Base-by-base conservation (phyloP, 2,797 vertebrate species). In the Anomalospiza imberbis region DNA sequence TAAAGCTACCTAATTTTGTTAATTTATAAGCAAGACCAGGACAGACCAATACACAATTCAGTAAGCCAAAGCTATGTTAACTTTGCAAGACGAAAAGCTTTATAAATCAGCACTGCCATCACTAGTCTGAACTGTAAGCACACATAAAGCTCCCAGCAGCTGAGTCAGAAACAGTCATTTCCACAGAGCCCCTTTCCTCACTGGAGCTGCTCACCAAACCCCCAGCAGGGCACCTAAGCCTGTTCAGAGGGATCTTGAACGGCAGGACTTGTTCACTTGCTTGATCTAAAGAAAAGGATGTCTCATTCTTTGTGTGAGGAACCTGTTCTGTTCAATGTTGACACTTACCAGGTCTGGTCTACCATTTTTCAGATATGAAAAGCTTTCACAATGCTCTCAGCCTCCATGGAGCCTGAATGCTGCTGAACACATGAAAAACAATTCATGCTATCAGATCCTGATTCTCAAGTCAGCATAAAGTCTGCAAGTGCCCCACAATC, bases 381-480 rank as follows among this genome's bases (percentile, higher is more conserved):
- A 93, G 67, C 94, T 95, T 91, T 94, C 61, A 76, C 31, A 81
- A 25, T 26, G 87, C 82, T 85, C 47, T 77, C 68, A 91, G 94
- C 75, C 68, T 85, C 47, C 57, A 72, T 0, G 8, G 85, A 93
- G 92, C 42, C 89, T 73, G 71, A 91, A 78, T 82, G 70, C 55
- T 95, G 93, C 94, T 95, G 93, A 95, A 93, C 68, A 85, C 45
- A 88, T 85, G 95, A 95, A 96, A 96, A 96, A 91, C 62, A 96
- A 95, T 60, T 95, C 94, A 94, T 0, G 4, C 72, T 83, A 95
- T 93, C 72, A 19, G 17, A 89, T 74, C 75, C 82, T 42, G 61
- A 79, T 47, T 40, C 72, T 89, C 68, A 80, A 92, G 89, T 38
- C 81, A 93, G 68, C 72, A 89, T 55, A 45, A 91, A 76, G 72